phyloP scores from a whole-genome alignment of 1,140 invertebrate genomes.

The Adelges cooleyi region DNA sequence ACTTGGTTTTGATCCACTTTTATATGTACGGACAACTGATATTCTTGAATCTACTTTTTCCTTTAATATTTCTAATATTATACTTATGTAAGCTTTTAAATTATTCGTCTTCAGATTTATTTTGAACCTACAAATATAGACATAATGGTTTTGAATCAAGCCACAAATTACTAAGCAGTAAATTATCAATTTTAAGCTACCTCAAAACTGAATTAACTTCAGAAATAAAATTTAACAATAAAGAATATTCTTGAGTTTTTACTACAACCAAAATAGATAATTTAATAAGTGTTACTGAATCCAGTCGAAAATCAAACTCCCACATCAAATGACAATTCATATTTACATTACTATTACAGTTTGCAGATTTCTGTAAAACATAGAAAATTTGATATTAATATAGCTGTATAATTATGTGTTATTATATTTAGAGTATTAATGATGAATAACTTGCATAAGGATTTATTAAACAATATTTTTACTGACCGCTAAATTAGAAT shows the following conservation, averaged over 20 bases:
- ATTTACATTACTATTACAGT: not conserved
- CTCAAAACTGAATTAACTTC: not conserved
- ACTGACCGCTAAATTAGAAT: too few relatives aligned
- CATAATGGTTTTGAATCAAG: too few relatives aligned
- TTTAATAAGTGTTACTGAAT: not conserved
- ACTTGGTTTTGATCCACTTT: not conserved
- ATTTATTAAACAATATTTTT: too few relatives aligned
- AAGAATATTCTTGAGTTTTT: not conserved
- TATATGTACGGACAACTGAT: not conserved
- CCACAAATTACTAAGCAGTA: too few relatives aligned
- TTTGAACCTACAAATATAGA: constrained; percentile 1
- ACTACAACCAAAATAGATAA: not conserved
- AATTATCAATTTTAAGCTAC: not conserved
- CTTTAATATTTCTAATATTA: not conserved
- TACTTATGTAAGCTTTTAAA: not conserved
- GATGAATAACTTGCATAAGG: too few relatives aligned
- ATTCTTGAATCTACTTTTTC: not conserved
- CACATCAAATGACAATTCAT: not conserved
- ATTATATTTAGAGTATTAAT: too few relatives aligned
- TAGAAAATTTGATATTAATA: too few relatives aligned
- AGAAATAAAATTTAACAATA: not conserved
- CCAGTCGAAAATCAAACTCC: constrained; percentile 5
- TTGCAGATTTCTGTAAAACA: too few relatives aligned
- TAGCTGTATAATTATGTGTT: too few relatives aligned
- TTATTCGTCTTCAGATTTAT: constrained; percentile 17